A percentile compares a stretch with the other conserved stretches of the same genome.
Evolutionary conservation across 2,113 vertebrate species (phyloP).

Genomic region (Solea senegalensis): DNA sequence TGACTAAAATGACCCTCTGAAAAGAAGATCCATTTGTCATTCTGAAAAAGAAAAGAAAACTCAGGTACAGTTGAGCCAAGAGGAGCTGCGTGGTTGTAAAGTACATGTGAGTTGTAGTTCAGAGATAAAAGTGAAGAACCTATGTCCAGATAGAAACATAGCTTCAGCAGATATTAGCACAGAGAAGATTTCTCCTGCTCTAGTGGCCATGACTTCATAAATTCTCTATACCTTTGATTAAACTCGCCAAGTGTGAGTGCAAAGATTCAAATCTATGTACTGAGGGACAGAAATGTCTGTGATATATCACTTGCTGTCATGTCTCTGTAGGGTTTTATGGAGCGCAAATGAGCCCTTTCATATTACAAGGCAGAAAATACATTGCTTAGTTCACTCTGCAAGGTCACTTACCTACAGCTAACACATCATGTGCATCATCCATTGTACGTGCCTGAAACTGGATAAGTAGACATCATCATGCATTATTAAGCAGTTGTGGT

Average conservation of each 20-base stretch:
- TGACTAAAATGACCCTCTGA: not conserved
- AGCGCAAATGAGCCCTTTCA: constrained; percentile 16
- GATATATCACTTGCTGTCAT: constrained; percentile 44
- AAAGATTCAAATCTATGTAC: constrained; percentile 10
- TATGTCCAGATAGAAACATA: not conserved
- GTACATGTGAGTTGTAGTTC: not conserved
- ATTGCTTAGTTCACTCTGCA: constrained; percentile 25
- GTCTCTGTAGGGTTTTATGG: constrained; percentile 21
- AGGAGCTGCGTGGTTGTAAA: not conserved
- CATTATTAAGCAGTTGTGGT: constrained; percentile 59
- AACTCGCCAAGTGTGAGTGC: constrained; percentile 28
- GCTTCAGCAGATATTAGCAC: not conserved
- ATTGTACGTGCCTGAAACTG: constrained; percentile 27
- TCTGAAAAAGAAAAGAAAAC: not conserved
- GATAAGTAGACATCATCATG: constrained; percentile 37
- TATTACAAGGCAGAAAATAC: constrained; percentile 11
- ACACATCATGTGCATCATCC: not conserved
- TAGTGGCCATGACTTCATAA: constrained; percentile 38
- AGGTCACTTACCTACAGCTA: constrained; percentile 49
- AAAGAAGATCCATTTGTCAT: not conserved
- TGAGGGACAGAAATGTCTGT: not conserved
- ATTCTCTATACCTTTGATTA: constrained; percentile 46
- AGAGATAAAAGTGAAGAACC: constrained; percentile 21
- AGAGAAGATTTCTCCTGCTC: constrained; percentile 22
- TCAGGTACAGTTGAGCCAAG: not conserved